A percentile compares a stretch with the other conserved stretches of the same genome.
phyloP scores from a whole-genome alignment of 1,140 invertebrate species.

The Aphelenchoides avenae region DNA sequence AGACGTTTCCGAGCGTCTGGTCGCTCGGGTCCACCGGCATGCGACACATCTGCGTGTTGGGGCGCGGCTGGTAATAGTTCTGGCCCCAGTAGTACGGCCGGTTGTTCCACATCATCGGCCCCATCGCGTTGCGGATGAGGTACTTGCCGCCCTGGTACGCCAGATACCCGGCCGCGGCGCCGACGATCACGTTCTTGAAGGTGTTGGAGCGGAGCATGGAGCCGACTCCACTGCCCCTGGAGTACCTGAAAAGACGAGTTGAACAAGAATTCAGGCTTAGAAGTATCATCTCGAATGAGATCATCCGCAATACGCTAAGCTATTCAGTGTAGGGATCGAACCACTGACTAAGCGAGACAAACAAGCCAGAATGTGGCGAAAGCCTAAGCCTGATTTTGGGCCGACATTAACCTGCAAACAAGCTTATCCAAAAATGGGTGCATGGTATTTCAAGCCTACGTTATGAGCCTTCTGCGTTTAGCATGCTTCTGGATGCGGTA shows the following conservation, averaged over 20 bases:
- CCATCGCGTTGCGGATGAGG: constrained; percentile 44
- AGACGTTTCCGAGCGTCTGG: constrained; percentile 52
- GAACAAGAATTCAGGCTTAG: no score
- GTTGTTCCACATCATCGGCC: constrained; percentile 57
- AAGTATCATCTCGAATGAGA: no score
- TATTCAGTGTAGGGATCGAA: no score
- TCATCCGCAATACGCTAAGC: no score
- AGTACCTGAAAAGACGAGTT: constrained; percentile 29
- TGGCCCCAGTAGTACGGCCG: constrained; percentile 54
- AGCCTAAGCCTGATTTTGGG: no score
- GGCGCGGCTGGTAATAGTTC: constrained; percentile 30
- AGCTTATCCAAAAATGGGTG: no score
- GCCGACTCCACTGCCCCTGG: constrained; percentile 42
- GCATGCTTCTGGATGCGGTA: no score
- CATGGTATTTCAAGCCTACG: no score
- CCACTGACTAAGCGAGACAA: no score
- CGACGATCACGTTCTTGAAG: constrained; percentile 58
- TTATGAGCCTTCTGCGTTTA: no score
- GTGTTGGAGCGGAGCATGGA: constrained; percentile 48
- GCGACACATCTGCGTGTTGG: constrained; percentile 44
- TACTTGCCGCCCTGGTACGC: constrained; percentile 58
- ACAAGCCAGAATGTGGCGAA: no score
- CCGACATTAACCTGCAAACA: no score
- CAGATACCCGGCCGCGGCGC: constrained; percentile 55
- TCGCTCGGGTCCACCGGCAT: constrained; percentile 52